Percentiles rank a stretch among this genome's conserved stretches.
Conservation (phyloP, 2,888 invertebrate species). For the Teleiodes luculella region DNA sequence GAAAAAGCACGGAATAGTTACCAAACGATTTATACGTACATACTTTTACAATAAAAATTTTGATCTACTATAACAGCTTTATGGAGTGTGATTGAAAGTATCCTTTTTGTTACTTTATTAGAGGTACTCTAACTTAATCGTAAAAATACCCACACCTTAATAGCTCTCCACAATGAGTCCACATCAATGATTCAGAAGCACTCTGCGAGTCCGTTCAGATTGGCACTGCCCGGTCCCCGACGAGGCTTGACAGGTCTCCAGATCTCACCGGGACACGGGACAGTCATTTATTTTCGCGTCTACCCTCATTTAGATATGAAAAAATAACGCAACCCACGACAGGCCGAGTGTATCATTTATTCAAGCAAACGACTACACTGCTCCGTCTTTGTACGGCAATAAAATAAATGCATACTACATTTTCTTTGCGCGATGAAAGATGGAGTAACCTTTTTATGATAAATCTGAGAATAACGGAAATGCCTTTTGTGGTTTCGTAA, state of each 20-base stretch:
- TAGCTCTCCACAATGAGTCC: background rate
- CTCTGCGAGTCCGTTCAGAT: background rate
- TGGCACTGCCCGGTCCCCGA: background rate
- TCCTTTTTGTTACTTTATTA: background rate
- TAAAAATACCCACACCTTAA: background rate
- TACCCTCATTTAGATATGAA: slow-evolving; percentile 48
- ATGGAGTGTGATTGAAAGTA: background rate
- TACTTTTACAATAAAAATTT: too few relatives aligned
- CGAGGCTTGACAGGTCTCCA: slow-evolving; percentile 6
- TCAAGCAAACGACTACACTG: slow-evolving; percentile 21
- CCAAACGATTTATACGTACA: too few relatives aligned
- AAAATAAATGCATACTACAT: slow-evolving; percentile 11
- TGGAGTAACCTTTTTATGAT: background rate
- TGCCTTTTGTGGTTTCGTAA: background rate
- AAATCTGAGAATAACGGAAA: background rate
- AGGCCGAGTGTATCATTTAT: slow-evolving; percentile 26
- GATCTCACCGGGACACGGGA: slow-evolving; percentile 30
- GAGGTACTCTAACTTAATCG: background rate
- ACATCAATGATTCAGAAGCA: slow-evolving; percentile 7
- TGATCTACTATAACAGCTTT: too few relatives aligned
- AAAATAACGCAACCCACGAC: slow-evolving; percentile 36
- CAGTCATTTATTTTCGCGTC: slow-evolving; percentile 43
- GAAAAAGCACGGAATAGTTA: too few relatives aligned
- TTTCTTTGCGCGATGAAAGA: slow-evolving; percentile 7
- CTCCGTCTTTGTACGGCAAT: slow-evolving; percentile 17